Base-by-base conservation (phyloP, 2,113 vertebrate genomes). In the Girardinichthys multiradiatus region DNA sequence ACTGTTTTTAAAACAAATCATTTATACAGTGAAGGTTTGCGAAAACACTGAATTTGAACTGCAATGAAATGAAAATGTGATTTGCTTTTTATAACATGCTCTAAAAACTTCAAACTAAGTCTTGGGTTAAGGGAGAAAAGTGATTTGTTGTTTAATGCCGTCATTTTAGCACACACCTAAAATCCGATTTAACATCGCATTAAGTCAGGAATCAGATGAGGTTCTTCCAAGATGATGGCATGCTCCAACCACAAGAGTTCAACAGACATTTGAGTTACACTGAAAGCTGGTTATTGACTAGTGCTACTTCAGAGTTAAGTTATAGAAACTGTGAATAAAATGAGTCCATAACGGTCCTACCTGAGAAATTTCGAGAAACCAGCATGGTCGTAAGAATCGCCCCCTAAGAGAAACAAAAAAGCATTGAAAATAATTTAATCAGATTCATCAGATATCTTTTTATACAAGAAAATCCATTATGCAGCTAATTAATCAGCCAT, bases 301-400 rank as follows among this genome's bases (percentile, higher is more conserved):
- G 69, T 63, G 45, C 14, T 59, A 10, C 24, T 17, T 66, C 21
- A 45, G 33, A 63, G 39, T 64, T 63, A 33, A 10, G 33, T 37
- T 33, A 6, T 39, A 31, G 13, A 64, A 26, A 64, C 19, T 54
- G 37, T 10, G 12, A 10, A 62, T 26, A 30, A 63, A 64, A 42
- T 29, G 31, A 12, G 10, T 26, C 30, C 27, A 27, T 8, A 37
- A 4, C 58, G 51, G 24, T 86, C 96, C 96, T 93, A 98, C 97
- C 97, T 91, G 97, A 98, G 91, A 98, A 98, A 90, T 98, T 98
- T 72, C 97, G 93, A 48, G 96, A 98, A 81, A 97, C 97, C 95
- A 98, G 88, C 97, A 98, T 98, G 80, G 97, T 98, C 51, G 97
- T 98, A 61, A 98, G 95, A 90, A 98, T 98, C 66, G 97, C 97